Evolutionary conservation across 1,140 invertebrate species (phyloP), one percentile per base, ranked within the genome.

Genomic region (Drosophila malerkotliana): DNA sequence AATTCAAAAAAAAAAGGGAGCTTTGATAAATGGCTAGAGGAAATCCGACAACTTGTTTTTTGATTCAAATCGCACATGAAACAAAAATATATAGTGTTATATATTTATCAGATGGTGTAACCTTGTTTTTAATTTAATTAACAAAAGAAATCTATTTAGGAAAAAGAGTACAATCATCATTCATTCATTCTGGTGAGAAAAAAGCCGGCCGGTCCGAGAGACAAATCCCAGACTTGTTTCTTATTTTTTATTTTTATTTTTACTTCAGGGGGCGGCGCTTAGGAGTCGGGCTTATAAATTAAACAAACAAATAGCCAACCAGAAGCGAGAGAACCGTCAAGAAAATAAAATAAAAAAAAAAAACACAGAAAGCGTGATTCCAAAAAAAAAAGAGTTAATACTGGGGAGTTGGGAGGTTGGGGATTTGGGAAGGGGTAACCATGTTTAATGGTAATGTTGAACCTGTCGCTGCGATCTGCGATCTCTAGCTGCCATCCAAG

Each of bases 281-380:
- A 6, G 54, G 41, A 61, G 77, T 51, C 66, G 55, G 21, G 77
- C 81, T 84, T 77, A 85, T 85, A 80, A 84, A 85, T 81, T 60
- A 85, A 81, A 72, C 58, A 85, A 84, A 85, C 51, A 73, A 80
- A 80, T 72, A 84, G 45, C 72, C 81, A 84, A 79, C 77, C 80
- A 79, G 61, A 56, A 62, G 48, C 28, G 39, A 37, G 57, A 63
- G 58, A 53, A 41, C 39, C 21, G 39, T 7, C 39, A n/a, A 41
- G n/a, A 44, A n/a, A 44, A n/a, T 52, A 49, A 41, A 24, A 47
- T 47, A 52, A 41, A 14, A 24, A 32, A 37, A 41, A 14, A 24
- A 32, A 37, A 15, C 1, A 1, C 12, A 4, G 41, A n/a, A 45
- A 45, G 39, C 39, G 12, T n/a, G 14, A 45, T 15, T 45, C 10